Conservation (phyloP, 2,113 vertebrate species). For the Brachypodius melanocephalos region DNA sequence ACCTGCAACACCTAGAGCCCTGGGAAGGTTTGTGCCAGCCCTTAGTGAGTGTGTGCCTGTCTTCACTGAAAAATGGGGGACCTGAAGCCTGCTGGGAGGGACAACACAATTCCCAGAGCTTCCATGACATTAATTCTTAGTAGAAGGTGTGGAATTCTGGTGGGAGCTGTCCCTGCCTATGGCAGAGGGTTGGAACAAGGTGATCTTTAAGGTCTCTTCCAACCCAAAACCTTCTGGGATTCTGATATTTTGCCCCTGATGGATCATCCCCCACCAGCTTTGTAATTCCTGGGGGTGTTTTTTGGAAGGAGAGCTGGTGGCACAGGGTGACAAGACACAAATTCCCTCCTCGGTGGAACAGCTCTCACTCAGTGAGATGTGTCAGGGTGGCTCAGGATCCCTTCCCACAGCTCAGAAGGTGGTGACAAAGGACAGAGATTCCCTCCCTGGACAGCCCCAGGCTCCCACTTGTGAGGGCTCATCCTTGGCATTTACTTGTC, state of each 20-base stretch:
- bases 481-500: not conserved
- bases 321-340: not conserved
- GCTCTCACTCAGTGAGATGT: not conserved
- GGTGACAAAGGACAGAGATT: not conserved
- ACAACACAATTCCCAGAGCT: not conserved
- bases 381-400: not conserved
- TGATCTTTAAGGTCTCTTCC: not conserved
- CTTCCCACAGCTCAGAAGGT: not conserved
- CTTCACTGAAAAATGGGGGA: not conserved
- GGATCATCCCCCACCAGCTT: not conserved
- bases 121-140: not conserved
- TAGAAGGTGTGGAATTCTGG: not conserved
- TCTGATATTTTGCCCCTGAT: not conserved
- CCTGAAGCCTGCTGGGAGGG: not conserved
- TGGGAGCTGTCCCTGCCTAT: not conserved
- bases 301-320: not conserved
- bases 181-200: not conserved
- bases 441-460: not conserved
- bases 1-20: accelerated
- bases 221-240: not conserved
- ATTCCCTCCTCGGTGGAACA: accelerated
- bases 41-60: not conserved
- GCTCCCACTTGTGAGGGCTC: not conserved
- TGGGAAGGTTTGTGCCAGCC: not conserved
- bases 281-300: not conserved